Conservation (phyloP, 2,888 invertebrate species). For the Drosophila rellima region DNA sequence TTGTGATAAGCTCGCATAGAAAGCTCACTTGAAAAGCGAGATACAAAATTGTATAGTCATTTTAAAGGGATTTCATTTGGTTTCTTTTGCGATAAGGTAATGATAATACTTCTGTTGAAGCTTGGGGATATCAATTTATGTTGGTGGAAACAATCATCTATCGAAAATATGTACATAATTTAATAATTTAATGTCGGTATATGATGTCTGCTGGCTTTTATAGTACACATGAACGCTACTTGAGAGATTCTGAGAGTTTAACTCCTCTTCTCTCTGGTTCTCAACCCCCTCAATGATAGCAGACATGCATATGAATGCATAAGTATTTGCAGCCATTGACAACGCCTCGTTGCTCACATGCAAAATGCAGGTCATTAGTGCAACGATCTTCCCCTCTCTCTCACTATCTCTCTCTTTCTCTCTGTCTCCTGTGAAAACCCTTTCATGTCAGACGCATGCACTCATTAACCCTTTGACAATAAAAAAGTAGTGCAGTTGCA, state of each 20-base stretch:
- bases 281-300: not conserved
- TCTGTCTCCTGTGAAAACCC: constrained; percentile 1
- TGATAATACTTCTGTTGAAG: no score
- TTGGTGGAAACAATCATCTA: no score
- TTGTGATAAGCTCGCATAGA: not conserved
- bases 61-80: not conserved
- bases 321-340: constrained; percentile 2
- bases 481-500: constrained; percentile 28
- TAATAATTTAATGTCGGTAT: no score
- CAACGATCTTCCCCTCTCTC: constrained; percentile 26
- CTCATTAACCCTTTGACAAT: constrained; percentile 59
- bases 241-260: no score
- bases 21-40: not conserved
- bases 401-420: not conserved
- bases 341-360: constrained; percentile 36
- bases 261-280: no score
- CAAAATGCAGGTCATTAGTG: constrained; percentile 80
- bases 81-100: no score
- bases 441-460: constrained; percentile 47
- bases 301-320: not conserved
- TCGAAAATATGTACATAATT: no score
- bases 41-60: not conserved
- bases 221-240: no score
- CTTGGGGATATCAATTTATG: no score
- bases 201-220: no score